Percentiles rank a stretch among this genome's conserved stretches.
phyloP scores from a whole-genome alignment of 2,888 invertebrate genomes.

The Siphlonurus alternatus region DNA sequence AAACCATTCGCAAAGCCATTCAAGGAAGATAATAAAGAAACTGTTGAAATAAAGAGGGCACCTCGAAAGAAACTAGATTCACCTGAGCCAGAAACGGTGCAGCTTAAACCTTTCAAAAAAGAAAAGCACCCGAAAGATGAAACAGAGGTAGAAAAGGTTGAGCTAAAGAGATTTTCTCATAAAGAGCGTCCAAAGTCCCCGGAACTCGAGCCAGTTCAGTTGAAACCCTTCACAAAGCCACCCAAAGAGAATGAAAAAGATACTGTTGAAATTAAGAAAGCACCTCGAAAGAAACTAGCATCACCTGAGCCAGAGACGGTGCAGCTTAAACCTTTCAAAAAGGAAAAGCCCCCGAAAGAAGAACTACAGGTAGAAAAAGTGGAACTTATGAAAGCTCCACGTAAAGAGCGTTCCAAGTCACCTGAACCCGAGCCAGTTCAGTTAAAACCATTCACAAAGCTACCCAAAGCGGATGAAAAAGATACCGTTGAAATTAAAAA shows the following conservation, averaged over 20 bases:
- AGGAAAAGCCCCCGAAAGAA: conserved; percentile 11
- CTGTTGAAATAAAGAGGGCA: conserved; percentile 12
- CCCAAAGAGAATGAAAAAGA: conserved; percentile 13
- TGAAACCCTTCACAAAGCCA: conserved; percentile 21
- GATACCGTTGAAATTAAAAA: not conserved
- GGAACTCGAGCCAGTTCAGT: conserved; percentile 15
- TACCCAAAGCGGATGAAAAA: conserved; percentile 22
- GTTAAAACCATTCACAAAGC: conserved; percentile 16
- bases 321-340: conserved; percentile 17
- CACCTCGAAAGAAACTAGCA: conserved; percentile 13
- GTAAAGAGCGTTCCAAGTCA: conserved; percentile 17
- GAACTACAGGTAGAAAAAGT: conserved; percentile 5
- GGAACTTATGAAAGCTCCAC: conserved; percentile 15
- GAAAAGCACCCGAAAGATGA: conserved; percentile 14
- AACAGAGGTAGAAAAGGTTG: conserved; percentile 8
- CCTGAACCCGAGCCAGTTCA: conserved; percentile 15
- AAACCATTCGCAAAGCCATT: conserved; percentile 22
- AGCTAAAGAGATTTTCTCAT: not conserved
- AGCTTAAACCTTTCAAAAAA: conserved; percentile 10
- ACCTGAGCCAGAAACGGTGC: conserved; percentile 10
- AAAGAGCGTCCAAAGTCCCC: not conserved
- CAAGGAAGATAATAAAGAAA: conserved; percentile 20
- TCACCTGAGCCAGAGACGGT: conserved; percentile 6
- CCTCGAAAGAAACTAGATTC: conserved; percentile 17
- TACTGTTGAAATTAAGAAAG: conserved; percentile 13